These are phyloP conservation scores for Odocoileus virginianus DNA, from an alignment of 2,113 vertebrate genomes.

Conservation along the genomic window DNA sequence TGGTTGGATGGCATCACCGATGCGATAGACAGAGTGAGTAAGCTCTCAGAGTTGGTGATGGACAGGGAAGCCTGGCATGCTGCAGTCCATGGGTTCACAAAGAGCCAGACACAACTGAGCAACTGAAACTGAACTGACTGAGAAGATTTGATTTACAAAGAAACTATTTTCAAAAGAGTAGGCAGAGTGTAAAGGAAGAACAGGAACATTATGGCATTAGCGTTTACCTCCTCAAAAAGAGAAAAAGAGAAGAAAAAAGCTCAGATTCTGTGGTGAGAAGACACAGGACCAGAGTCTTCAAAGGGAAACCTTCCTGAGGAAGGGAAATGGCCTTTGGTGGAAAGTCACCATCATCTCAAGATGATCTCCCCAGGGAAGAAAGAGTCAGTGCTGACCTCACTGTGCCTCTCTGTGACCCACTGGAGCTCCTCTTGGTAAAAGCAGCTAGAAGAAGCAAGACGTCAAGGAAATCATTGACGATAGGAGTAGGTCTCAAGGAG, in stretches of 20 bases:
- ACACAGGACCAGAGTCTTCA: not conserved
- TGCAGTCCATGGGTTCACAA: not conserved
- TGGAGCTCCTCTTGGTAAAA: not conserved
- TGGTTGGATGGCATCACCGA: not conserved
- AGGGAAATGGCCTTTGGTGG: too few relatives aligned
- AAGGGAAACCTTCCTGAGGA: not conserved
- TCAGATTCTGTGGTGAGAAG: not conserved
- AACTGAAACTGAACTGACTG: not conserved
- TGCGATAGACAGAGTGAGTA: accelerated
- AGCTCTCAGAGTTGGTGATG: not conserved
- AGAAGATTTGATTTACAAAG: not conserved
- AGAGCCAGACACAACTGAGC: not conserved
- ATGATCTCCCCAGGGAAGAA: accelerated
- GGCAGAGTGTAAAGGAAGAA: not conserved
- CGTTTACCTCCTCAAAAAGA: not conserved
- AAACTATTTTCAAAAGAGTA: not conserved
- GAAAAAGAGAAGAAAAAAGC: not conserved
- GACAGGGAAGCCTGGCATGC: not conserved
- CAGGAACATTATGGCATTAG: accelerated
- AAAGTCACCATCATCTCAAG: not conserved
- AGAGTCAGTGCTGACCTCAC: not conserved
- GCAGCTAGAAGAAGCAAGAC: not conserved
- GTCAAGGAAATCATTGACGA: not conserved
- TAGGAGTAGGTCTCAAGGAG: not conserved
- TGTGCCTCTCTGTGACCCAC: not conserved